Conservation (phyloP, 2,888 invertebrate species). For the Drosophila anomalipes region DNA sequence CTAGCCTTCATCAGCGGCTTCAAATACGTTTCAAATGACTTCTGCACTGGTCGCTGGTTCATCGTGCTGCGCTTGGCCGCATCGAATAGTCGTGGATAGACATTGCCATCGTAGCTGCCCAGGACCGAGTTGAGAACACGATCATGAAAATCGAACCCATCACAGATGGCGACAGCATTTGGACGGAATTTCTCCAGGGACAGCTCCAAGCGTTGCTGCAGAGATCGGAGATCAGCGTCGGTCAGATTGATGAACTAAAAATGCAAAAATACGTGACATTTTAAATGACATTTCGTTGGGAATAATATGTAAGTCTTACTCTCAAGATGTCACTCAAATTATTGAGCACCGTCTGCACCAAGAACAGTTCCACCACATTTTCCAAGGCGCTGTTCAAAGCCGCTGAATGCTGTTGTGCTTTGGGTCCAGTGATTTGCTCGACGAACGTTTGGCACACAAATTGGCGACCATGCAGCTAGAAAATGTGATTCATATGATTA, state of each 20-base stretch:
- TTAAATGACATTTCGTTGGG: background rate
- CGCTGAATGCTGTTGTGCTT: conserved; percentile 86
- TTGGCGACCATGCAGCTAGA: conserved; percentile 92
- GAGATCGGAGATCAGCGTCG: conserved; percentile 76
- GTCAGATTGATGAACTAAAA: conserved; percentile 72
- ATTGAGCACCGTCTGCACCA: conserved; percentile 91
- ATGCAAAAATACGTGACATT: background rate
- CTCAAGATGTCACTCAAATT: conserved; percentile 91
- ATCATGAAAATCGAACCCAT: conserved; percentile 94
- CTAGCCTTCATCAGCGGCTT: conserved; percentile 93
- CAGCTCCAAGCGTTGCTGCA: conserved; percentile 90
- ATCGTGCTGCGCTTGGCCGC: conserved; percentile 93
- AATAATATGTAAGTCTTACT: conserved; percentile 86
- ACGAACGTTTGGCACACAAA: conserved; percentile 90
- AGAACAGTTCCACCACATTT: conserved; percentile 92
- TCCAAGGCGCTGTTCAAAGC: conserved; percentile 88
- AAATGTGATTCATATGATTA: background rate
- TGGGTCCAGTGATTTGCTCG: conserved; percentile 86
- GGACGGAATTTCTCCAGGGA: conserved; percentile 91
- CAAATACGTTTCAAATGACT: conserved; percentile 88
- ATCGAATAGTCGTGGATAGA: conserved; percentile 92
- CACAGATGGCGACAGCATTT: conserved; percentile 95
- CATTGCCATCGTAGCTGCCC: conserved; percentile 93
- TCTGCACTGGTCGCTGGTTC: conserved; percentile 92
- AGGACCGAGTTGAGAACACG: conserved; percentile 91